phyloP scores from a whole-genome alignment of 1,140 invertebrate species.

The Holotrichia oblita region DNA sequence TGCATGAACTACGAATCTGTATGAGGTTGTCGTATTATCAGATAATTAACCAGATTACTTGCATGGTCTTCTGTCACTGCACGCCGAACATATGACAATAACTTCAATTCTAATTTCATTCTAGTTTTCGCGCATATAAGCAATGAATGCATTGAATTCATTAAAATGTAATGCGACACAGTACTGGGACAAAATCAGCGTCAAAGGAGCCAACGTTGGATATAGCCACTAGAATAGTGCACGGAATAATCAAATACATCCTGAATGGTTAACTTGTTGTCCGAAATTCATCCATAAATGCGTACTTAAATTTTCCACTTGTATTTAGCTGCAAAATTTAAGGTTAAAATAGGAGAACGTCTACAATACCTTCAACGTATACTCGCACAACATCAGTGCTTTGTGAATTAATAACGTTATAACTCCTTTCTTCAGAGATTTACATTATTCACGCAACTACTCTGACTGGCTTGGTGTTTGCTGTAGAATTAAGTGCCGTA shows the following conservation, averaged over 20 bases:
- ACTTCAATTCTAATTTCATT: neutral
- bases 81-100: neutral
- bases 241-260: neutral
- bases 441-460: constrained; percentile 7
- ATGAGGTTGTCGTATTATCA: neutral
- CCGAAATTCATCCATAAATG: neutral
- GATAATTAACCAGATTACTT: neutral
- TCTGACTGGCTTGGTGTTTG: neutral
- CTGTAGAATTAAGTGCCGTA: neutral
- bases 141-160: neutral
- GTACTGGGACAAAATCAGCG: neutral
- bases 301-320: neutral
- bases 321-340: neutral
- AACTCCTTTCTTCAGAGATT: constrained; percentile 12
- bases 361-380: neutral
- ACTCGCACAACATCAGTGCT: neutral
- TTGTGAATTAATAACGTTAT: constrained; percentile 19
- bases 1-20: too few species aligned
- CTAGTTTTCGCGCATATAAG: neutral
- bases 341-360: neutral
- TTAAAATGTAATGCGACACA: neutral
- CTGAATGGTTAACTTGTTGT: neutral
- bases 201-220: neutral
- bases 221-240: neutral
- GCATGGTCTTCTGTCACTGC: neutral